Conservation (phyloP, 2,888 invertebrate species). For the Drosophila atroscutellata region DNA sequence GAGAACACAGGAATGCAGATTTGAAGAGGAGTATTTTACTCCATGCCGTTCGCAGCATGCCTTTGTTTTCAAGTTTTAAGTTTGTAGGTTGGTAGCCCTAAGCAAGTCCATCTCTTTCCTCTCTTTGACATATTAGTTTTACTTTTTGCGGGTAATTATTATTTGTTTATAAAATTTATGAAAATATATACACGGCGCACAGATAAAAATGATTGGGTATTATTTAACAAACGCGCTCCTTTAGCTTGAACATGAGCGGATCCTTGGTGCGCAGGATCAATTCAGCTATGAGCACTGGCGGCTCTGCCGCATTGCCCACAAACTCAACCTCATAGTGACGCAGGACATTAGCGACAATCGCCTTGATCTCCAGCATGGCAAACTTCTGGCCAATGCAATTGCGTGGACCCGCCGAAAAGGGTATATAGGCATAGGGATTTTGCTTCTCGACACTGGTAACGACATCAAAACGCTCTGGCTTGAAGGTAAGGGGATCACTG, state of each 20-base stretch:
- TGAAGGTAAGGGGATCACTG: constrained; percentile 79
- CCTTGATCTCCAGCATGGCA: constrained; percentile 84
- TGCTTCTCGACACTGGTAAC: constrained; percentile 78
- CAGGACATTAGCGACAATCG: constrained; percentile 81
- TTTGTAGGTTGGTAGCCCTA: too few species aligned
- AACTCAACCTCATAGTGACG: constrained; percentile 81
- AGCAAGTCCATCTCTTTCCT: too few species aligned
- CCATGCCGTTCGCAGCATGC: too few species aligned
- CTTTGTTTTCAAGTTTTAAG: too few species aligned
- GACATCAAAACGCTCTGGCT: constrained; percentile 84
- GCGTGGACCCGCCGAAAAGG: constrained; percentile 84
- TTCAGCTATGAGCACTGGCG: constrained; percentile 81
- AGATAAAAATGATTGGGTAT: background rate
- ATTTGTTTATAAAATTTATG: background rate
- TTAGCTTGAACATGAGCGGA: constrained; percentile 81
- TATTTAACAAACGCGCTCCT: constrained; percentile 71
- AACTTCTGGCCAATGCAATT: constrained; percentile 85
- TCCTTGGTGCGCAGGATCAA: constrained; percentile 83
- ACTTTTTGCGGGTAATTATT: background rate
- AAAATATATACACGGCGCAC: background rate
- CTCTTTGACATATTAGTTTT: background rate
- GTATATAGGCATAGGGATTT: constrained; percentile 84
- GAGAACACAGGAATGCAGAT: too few species aligned
- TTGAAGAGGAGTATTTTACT: too few species aligned
- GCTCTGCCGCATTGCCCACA: constrained; percentile 64